These are phyloP conservation scores for cattle (Bos taurus) DNA, from an alignment of 2,113 vertebrate species.

Conservation along the genomic window DNA sequence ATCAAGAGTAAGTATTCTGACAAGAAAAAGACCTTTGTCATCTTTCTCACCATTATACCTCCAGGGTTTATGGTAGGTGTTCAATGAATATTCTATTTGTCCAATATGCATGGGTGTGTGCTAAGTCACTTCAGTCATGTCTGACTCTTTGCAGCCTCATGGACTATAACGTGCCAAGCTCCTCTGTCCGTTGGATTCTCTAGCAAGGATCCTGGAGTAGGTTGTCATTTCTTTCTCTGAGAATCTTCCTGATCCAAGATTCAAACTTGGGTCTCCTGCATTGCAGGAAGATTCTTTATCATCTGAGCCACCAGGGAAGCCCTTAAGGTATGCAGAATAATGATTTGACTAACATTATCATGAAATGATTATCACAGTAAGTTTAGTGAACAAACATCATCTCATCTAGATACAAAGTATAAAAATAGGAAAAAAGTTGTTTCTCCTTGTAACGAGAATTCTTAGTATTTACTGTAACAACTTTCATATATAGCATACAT, in stretches of 20 bases:
- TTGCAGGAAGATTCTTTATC: not conserved
- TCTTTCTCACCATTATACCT: not conserved
- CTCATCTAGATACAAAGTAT: not conserved
- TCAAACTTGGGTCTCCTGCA: not conserved
- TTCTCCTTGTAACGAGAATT: not conserved
- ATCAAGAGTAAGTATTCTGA: not conserved
- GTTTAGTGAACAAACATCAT: not conserved
- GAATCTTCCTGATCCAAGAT: not conserved
- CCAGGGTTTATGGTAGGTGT: not conserved
- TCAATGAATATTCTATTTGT: not conserved
- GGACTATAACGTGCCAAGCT: not conserved
- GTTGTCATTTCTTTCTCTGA: not conserved
- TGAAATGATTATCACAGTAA: not conserved
- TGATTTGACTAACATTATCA: not conserved
- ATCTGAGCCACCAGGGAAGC: not conserved
- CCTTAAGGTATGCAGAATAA: not conserved
- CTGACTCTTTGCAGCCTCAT: not conserved
- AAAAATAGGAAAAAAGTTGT: not conserved
- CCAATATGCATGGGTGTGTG: not conserved
- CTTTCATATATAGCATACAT: not conserved
- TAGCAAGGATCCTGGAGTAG: not conserved
- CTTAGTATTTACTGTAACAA: not conserved
- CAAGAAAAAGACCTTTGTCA: not conserved
- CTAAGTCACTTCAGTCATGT: not conserved
- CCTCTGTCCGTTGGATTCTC: not conserved